Evolutionary conservation across 2,113 vertebrate genomes (phyloP).

Genomic region (Malurus melanocephalus): DNA sequence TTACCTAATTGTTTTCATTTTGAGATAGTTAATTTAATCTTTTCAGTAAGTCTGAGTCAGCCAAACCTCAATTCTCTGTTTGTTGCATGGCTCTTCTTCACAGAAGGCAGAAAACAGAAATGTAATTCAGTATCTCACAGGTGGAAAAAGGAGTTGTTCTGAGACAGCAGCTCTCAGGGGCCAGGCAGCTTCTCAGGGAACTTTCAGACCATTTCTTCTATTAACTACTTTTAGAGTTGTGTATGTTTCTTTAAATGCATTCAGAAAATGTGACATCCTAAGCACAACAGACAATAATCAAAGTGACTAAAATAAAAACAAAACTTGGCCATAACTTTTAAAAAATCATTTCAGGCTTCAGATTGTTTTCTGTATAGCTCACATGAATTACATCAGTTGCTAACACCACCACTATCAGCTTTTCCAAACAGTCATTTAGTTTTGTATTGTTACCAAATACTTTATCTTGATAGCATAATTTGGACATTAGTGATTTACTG

Average conservation of each 20-base stretch:
- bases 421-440: neutral
- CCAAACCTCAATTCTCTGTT: neutral
- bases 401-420: neutral
- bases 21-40: neutral
- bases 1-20: neutral
- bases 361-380: neutral
- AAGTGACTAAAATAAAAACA: slow-evolving; percentile 8
- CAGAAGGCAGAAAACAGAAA: neutral
- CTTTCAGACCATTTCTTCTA: neutral
- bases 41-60: neutral
- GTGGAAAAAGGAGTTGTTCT: neutral
- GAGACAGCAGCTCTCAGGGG: neutral
- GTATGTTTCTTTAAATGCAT: neutral
- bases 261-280: neutral
- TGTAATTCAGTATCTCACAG: neutral
- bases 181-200: neutral
- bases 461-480: slow-evolving; percentile 16
- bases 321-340: neutral
- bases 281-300: neutral
- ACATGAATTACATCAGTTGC: neutral
- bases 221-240: neutral
- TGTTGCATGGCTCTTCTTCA: neutral
- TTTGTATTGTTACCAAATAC: slow-evolving; percentile 24
- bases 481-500: neutral
- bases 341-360: neutral